Evolutionary conservation across 2,888 invertebrate genomes (phyloP).

Genomic region (Epistrophella euchroma): DNA sequence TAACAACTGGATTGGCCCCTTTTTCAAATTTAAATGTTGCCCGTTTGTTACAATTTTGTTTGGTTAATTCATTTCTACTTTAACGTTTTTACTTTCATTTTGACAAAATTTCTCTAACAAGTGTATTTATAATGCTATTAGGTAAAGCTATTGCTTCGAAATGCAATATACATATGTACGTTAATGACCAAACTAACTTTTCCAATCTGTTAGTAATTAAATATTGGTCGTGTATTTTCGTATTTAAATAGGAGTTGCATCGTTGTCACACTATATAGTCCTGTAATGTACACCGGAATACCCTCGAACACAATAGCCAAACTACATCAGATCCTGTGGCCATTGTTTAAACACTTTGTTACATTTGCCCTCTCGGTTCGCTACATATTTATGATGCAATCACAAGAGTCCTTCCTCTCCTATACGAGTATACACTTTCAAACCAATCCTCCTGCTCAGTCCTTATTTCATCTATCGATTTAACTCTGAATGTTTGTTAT

Average conservation of each 20-base stretch:
- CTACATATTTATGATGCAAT: conserved; percentile 65
- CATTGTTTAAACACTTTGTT: conserved; percentile 65
- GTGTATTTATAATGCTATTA: neutral
- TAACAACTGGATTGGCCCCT: no score
- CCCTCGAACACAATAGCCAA: conserved; percentile 39
- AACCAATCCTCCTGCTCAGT: neutral
- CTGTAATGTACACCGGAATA: neutral
- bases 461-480: neutral
- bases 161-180: neutral
- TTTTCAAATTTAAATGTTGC: no score
- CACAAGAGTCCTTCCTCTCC: conserved; percentile 29
- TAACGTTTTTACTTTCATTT: neutral
- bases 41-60: no score
- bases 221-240: conserved; percentile 40
- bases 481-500: neutral
- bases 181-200: neutral
- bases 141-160: neutral
- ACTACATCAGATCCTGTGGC: conserved; percentile 49
- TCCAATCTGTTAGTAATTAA: conserved; percentile 4
- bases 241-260: conserved; percentile 45
- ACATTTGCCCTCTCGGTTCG: conserved; percentile 46
- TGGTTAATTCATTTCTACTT: no score
- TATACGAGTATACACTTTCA: neutral
- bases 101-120: neutral
- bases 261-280: neutral